phyloP scores from a whole-genome alignment of 1,140 invertebrate species.

The Apolygus lucorum region DNA sequence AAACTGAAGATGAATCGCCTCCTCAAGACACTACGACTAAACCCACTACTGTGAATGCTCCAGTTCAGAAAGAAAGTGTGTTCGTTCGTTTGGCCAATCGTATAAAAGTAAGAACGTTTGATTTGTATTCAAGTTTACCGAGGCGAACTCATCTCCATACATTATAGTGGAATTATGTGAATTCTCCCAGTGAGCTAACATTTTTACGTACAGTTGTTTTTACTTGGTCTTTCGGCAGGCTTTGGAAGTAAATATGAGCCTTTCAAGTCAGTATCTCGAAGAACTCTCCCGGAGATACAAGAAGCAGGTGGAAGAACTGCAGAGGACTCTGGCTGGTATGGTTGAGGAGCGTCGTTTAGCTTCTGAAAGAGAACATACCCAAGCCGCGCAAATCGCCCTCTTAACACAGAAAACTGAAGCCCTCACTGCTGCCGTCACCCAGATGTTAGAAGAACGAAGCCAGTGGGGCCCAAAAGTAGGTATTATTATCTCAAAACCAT shows the following conservation, averaged over 20 bases:
- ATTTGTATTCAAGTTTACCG: too few species aligned
- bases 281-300: constrained; percentile 90
- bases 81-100: constrained; percentile 90
- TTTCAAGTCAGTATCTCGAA: constrained; percentile 90
- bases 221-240: constrained; percentile 48
- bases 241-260: constrained; percentile 90
- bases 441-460: constrained; percentile 52
- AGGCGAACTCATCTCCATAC: too few species aligned
- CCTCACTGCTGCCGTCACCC: constrained; percentile 47
- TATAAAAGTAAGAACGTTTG: constrained; percentile 61
- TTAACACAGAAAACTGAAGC: constrained; percentile 46
- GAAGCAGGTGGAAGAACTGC: constrained; percentile 91
- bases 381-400: constrained; percentile 52
- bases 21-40: constrained; percentile 32
- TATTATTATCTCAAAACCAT: too few species aligned
- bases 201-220: too few species aligned
- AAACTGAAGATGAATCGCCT: constrained; percentile 42
- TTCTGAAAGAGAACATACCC: constrained; percentile 52
- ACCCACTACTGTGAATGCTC: constrained; percentile 37
- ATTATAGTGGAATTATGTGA: too few species aligned
- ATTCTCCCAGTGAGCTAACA: too few species aligned
- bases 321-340: constrained; percentile 60
- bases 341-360: constrained; percentile 64
- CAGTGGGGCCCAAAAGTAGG: constrained; percentile 52
- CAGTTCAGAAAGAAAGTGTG: constrained; percentile 84